Percentiles rank a stretch among this genome's conserved stretches.
These are phyloP conservation scores for Chitala chitala DNA, from an alignment of 2,113 vertebrate genomes.

Conservation along the genomic window DNA sequence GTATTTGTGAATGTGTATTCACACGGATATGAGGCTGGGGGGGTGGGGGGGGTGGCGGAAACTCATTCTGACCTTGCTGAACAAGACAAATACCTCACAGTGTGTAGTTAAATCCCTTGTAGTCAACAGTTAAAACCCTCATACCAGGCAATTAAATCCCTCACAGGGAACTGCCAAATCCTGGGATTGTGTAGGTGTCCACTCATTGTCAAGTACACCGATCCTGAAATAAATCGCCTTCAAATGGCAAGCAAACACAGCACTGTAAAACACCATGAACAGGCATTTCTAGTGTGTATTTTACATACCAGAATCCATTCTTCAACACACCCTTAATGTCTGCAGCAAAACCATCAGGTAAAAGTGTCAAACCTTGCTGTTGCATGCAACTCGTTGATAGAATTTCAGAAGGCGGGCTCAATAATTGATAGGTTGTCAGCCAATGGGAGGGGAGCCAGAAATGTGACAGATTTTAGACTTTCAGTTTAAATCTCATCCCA, in stretches of 20 bases:
- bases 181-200: not conserved
- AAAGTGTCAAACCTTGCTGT: no score
- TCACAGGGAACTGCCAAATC: not conserved
- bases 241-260: no score
- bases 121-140: not conserved
- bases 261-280: not conserved
- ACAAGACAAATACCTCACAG: not conserved
- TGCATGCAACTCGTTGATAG: not conserved
- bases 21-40: no score
- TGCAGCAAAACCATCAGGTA: not conserved
- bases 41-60: no score
- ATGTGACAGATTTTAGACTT: not conserved
- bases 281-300: not conserved
- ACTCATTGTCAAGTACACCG: not conserved
- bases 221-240: not conserved
- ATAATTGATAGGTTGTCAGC: not conserved
- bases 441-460: no score
- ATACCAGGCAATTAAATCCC: not conserved
- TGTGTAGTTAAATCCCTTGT: not conserved
- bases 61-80: not conserved
- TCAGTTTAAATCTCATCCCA: constrained; percentile 30
- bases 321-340: not conserved
- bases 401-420: not conserved
- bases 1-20: no score
- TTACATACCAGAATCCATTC: not conserved